Evolutionary conservation across 1,140 invertebrate species (phyloP).

Genomic region (Atta colombica): DNA sequence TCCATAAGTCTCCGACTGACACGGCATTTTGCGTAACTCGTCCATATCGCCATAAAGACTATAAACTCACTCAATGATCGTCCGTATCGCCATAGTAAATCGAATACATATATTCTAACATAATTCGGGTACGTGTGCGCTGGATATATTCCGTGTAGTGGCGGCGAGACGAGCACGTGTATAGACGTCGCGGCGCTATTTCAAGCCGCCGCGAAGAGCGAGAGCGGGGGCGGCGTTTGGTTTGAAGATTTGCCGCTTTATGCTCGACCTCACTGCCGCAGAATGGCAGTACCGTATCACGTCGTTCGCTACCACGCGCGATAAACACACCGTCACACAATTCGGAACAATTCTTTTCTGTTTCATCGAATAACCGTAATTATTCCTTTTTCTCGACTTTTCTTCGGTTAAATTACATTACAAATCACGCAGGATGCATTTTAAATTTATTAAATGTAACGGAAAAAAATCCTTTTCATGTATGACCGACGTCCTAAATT

Average conservation of each 20-base stretch:
- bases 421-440: neutral
- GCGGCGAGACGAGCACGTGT: constrained; percentile 75
- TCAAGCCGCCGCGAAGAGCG: constrained; percentile 71
- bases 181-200: constrained; percentile 81
- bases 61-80: too few species aligned
- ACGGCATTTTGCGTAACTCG: constrained; percentile 9
- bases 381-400: too few species aligned
- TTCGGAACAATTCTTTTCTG: neutral
- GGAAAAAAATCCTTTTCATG: neutral
- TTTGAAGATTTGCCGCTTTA: constrained; percentile 79
- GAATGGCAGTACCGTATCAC: constrained; percentile 61
- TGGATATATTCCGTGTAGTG: constrained; percentile 65
- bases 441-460: neutral
- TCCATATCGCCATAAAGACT: neutral
- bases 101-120: constrained; percentile 45
- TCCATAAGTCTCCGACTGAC: neutral
- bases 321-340: neutral
- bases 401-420: neutral
- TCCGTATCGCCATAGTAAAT: neutral
- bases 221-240: constrained; percentile 81
- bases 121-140: constrained; percentile 57
- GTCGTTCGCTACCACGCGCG: neutral
- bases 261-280: constrained; percentile 69
- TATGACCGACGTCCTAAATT: neutral
- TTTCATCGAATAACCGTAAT: neutral